These are phyloP conservation scores for Nomada hirtipes DNA, from an alignment of 2,888 invertebrate genomes.

Conservation along the genomic window DNA sequence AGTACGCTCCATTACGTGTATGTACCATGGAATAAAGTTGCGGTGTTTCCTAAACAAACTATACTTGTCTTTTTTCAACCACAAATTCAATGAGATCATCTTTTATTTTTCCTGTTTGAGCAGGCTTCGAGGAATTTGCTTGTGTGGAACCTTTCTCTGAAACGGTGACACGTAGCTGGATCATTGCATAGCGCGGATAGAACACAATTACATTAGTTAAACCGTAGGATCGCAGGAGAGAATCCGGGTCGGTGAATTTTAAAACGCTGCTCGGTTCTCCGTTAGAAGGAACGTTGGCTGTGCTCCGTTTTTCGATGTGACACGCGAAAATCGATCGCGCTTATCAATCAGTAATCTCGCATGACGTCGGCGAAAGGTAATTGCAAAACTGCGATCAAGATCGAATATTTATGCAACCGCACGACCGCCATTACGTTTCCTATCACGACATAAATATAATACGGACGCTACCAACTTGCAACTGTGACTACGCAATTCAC, in stretches of 20 bases:
- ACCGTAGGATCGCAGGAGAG: neutral
- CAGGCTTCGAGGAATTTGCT: neutral
- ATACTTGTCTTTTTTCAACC: no score
- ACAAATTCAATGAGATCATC: no score
- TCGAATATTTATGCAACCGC: conserved; percentile 30
- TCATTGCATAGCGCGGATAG: neutral
- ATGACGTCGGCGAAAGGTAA: conserved; percentile 48
- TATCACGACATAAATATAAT: neutral
- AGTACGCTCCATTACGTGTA: neutral
- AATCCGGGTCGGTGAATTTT: neutral
- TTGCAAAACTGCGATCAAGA: conserved; percentile 40
- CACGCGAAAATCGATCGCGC: conserved; percentile 53
- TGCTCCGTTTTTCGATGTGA: conserved; percentile 25
- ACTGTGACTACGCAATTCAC: neutral
- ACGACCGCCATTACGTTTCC: neutral
- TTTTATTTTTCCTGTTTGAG: no score
- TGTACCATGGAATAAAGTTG: neutral
- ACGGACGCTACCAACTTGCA: neutral
- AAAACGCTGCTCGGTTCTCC: neutral
- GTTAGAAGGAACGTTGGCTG: neutral
- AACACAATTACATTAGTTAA: neutral
- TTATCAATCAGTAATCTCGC: conserved; percentile 63
- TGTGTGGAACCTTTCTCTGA: neutral
- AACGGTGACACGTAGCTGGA: neutral
- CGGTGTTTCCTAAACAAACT: neutral